Evolutionary conservation across 2,113 vertebrate genomes (phyloP), one percentile per base, ranked within the genome.

Genomic region (Coracopsis vasa): DNA sequence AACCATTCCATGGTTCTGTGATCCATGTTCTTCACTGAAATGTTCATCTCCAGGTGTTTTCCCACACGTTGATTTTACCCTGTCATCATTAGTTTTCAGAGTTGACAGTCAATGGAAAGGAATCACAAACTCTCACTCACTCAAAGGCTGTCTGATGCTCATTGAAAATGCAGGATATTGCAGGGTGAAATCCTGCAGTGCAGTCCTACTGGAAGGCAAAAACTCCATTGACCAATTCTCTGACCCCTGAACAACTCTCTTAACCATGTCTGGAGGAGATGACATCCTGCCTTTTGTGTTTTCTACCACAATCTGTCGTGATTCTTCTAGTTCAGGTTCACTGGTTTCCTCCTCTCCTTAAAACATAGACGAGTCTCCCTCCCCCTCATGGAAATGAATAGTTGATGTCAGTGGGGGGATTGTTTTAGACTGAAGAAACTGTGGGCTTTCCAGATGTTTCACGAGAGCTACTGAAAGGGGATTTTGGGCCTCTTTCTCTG

Each of bases 171-270:
- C 9, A 80, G 58, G 14, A 2, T 33, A 47, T 54, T 29, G 2
- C 47, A 67, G 60, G 29, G 42, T 0, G 0, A 92, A 90, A 90
- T 69, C 24, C 29, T 35, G 28, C 2, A 0, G 7, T 10, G 28
- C 4, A 13, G 16, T 73, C 83, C 39, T 80, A 19, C 45, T 78
- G 45, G 24, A 48, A 84, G 28, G 45, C 33, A 82, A 44, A 79
- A 67, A 61, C 13, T 5, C 6, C 3, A 27, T 48, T 27, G 31
- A 61, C 13, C 16, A 6, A 3, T 56, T 73, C 35, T 80, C 61
- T 90, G 56, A 24, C 53, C 48, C 47, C 13, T 19, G 29, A 70
- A 77, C 14, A 69, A 45, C 19, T 20, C 18, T 78, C 23, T 77
- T 39, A 42, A 51, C 45, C 3, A 1, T 16, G 45, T 23, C 82